Evolutionary conservation across 2,113 vertebrate species (phyloP).

Genomic region (Plestiodon gilberti): DNA sequence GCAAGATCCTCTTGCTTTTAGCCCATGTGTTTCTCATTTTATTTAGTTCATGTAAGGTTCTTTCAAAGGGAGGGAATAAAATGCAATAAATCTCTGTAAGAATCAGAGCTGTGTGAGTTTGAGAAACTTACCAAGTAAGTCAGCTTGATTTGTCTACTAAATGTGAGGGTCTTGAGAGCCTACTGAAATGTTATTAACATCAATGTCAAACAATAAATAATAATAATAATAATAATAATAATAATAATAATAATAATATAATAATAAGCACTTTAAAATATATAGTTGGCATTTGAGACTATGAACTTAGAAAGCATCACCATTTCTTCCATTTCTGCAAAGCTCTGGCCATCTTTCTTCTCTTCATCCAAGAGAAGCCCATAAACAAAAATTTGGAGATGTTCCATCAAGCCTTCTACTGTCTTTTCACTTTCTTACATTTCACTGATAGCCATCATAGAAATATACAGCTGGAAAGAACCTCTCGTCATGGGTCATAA

Average conservation of each 20-base stretch:
- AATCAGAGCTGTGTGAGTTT: slow-evolving; percentile 60
- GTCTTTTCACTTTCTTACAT: slow-evolving; percentile 41
- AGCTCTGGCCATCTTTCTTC: slow-evolving; percentile 38
- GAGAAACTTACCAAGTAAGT: slow-evolving; percentile 62
- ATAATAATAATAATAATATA: slow-evolving; percentile 66
- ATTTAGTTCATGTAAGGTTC: slow-evolving; percentile 78
- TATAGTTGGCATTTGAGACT: slow-evolving; percentile 63
- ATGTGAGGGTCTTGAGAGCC: slow-evolving; percentile 64
- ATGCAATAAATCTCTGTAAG: slow-evolving; percentile 67
- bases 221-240: slow-evolving; percentile 62
- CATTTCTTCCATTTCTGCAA: slow-evolving; percentile 39
- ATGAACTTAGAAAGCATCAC: slow-evolving; percentile 55
- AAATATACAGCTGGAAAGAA: slow-evolving; percentile 1
- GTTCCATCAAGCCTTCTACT: not conserved
- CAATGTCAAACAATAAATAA: slow-evolving; percentile 50
- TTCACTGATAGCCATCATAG: slow-evolving; percentile 13
- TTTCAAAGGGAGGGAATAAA: slow-evolving; percentile 71
- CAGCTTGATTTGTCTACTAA: slow-evolving; percentile 61
- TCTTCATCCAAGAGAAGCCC: slow-evolving; percentile 30
- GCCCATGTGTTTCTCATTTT: slow-evolving; percentile 78
- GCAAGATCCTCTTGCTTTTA: slow-evolving; percentile 62
- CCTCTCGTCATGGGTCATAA: not conserved
- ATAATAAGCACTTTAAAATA: slow-evolving; percentile 58
- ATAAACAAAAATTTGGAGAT: slow-evolving; percentile 3
- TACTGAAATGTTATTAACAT: slow-evolving; percentile 74